Evolutionary conservation across 1,140 invertebrate genomes (phyloP).

Genomic region (Papilio polytes): DNA sequence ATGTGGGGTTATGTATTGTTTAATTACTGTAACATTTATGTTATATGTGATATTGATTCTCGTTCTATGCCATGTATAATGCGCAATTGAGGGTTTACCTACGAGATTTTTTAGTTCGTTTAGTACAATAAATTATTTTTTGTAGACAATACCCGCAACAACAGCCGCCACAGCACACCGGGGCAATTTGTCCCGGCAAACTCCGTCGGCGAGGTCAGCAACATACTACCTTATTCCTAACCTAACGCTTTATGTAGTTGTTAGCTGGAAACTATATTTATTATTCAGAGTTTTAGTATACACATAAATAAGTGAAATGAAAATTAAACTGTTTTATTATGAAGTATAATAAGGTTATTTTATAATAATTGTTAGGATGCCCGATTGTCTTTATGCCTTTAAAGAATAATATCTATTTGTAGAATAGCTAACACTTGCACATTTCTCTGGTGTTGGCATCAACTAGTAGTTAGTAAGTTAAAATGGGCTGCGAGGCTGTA

Average conservation of each 20-base stretch:
- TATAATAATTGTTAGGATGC: not conserved
- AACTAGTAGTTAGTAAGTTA: no score
- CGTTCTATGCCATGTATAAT: not conserved
- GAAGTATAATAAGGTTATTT: not conserved
- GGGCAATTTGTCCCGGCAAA: conserved; percentile 67
- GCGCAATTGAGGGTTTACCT: no score
- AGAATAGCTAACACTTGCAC: no score
- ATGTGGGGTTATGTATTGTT: no score
- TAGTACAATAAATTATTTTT: conserved; percentile 35
- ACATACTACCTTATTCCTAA: conserved; percentile 20
- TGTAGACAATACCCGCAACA: conserved; percentile 62
- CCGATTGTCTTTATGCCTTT: no score
- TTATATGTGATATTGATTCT: no score
- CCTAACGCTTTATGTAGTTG: not conserved
- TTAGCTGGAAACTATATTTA: not conserved
- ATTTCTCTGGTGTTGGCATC: no score
- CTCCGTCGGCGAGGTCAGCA: conserved; percentile 63
- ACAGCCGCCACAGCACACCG: conserved; percentile 64
- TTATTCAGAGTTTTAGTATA: not conserved
- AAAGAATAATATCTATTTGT: no score
- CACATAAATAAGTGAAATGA: not conserved
- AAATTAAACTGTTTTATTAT: not conserved
- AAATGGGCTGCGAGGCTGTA: no score
- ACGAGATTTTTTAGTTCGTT: not conserved
- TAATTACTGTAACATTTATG: no score